Conservation (phyloP, 2,113 vertebrate genomes). For the Glareola pratincola region DNA sequence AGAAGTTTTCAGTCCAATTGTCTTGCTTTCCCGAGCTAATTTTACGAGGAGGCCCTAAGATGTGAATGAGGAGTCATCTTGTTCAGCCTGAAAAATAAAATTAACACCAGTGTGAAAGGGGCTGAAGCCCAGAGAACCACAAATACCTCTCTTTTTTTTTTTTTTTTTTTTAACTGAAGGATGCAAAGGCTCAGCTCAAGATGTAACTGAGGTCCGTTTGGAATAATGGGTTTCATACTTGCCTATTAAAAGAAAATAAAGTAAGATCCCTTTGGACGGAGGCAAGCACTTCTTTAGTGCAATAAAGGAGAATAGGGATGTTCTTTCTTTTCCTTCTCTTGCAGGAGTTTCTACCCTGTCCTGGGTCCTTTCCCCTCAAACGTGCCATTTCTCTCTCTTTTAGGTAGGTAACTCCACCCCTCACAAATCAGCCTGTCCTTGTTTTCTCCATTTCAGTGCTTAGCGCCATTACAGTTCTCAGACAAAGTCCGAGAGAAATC, state of each 20-base stretch:
- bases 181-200: background rate
- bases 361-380: background rate
- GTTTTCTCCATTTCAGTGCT: background rate
- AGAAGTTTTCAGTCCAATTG: slow-evolving; percentile 33
- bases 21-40: slow-evolving; percentile 49
- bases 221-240: background rate
- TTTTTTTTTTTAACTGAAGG: background rate
- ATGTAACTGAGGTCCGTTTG: background rate
- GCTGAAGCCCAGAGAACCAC: background rate
- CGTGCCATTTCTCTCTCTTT: background rate
- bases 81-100: slow-evolving; percentile 64
- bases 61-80: slow-evolving; percentile 57
- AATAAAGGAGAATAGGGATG: background rate
- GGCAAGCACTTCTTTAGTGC: background rate
- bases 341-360: background rate
- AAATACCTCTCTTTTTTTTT: background rate
- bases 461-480: background rate
- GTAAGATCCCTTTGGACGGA: background rate
- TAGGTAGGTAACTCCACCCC: background rate
- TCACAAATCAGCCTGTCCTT: background rate
- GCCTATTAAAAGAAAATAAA: background rate
- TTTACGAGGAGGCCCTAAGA: slow-evolving; percentile 56
- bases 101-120: slow-evolving; percentile 26
- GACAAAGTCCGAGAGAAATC: background rate
- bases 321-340: background rate